Conservation (phyloP, 1,140 invertebrate species). For the Arctopsyche grandis region DNA sequence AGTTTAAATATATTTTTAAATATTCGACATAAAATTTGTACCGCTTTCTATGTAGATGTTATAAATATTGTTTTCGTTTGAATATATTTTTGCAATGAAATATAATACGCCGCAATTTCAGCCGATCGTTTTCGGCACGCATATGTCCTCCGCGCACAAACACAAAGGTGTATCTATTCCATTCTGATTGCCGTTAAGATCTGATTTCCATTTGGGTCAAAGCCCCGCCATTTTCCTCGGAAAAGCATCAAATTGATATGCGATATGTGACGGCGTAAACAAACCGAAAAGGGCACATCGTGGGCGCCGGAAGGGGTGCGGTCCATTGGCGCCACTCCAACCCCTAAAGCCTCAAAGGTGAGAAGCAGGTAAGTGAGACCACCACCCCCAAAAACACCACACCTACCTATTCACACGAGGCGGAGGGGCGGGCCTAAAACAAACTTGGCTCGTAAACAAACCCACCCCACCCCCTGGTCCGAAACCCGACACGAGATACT, state of each 20-base stretch:
- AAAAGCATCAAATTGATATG: neutral
- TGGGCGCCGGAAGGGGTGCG: conserved; percentile 23
- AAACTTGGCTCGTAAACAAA: conserved; percentile 12
- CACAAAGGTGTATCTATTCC: too few species aligned
- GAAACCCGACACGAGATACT: neutral
- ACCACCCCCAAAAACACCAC: neutral
- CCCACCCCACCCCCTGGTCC: neutral
- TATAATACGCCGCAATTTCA: too few species aligned
- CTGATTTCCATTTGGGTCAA: too few species aligned
- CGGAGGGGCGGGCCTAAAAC: neutral
- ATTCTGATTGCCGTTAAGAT: too few species aligned
- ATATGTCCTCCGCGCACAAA: too few species aligned
- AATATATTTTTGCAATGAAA: too few species aligned
- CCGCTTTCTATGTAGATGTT: too few species aligned
- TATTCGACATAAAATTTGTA: too few species aligned
- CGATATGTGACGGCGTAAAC: conserved; percentile 9
- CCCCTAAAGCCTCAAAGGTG: conserved; percentile 4
- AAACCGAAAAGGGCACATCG: neutral
- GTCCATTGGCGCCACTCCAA: conserved; percentile 18
- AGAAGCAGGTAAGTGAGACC: conserved; percentile 14
- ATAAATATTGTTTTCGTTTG: too few species aligned
- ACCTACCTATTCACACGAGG: neutral
- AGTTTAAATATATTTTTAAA: too few species aligned
- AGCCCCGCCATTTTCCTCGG: too few species aligned
- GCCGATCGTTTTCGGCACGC: too few species aligned